Base-by-base conservation (phyloP, 2,888 invertebrate genomes). In the Aporophyla nigra region DNA sequence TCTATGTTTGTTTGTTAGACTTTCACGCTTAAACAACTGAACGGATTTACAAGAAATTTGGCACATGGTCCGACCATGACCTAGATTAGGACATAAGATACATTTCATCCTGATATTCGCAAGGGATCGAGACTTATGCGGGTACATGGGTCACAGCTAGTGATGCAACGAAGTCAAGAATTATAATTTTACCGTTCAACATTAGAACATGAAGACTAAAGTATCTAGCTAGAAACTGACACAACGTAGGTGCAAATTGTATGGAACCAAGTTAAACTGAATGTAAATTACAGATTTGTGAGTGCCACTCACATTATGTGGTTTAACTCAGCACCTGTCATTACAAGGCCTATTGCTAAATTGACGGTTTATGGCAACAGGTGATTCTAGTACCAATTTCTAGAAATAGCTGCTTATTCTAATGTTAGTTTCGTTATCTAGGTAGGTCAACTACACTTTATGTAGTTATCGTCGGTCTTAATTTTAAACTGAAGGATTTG, bases 251-350 rank as follows among this genome's bases (percentile, higher is more conserved):
- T 46, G 14, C 24, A 73, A 73, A 78, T 63, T 67, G n/a, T 21
- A 46, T 51, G 24, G n/a, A 24, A 53, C 56, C 43, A 78, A 68
- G 63, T 16, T 65, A 43, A 79, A 74, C 46, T 74, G 53, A n/a
- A 59, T 74, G 63, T 69, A 65, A 79, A 74, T 74, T 68, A 79
- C 79, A 65, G 46, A 53, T 69, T 69, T 43, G 21, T 58, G 16
- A 59, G 24, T 66, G 46, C 53, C 24, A 40, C 63, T 58, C 49
- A 53, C 21, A 14, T 58, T 40, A 27, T 14, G n/a, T 69, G 56
- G 16, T 78, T 78, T 27, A n/a, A 49, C 70, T 66, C 33, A 46
- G 24, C n/a, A 70, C 51, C 51, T 61, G 75, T 46, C 69, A 66
- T 80, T 61, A 69, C 40, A 14, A 56, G 56, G 9, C 24, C 27